Percentiles rank a stretch among this genome's conserved stretches.
Conservation (phyloP, 2,797 vertebrate genomes). For the Coreius guichenoti region DNA sequence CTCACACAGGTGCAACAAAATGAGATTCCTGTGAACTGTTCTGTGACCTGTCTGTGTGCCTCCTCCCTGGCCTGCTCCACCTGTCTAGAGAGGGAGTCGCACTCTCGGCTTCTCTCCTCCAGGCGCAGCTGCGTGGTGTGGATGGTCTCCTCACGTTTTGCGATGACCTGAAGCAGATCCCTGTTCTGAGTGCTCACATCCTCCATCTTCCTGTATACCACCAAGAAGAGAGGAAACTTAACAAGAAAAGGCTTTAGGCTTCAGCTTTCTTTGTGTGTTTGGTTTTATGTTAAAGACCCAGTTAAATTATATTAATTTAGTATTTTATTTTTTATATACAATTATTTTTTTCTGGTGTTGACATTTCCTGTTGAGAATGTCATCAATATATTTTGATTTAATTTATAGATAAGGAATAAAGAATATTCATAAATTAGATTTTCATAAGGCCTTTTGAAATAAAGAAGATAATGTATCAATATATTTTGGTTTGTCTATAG, state of each 20-base stretch:
- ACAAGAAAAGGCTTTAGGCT: background rate
- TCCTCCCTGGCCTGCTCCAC: conserved; percentile 86
- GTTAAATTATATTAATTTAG: background rate
- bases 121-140: conserved; percentile 83
- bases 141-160: conserved; percentile 80
- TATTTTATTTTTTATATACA: background rate
- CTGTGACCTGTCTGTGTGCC: conserved; percentile 83
- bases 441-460: too few relatives aligned
- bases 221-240: background rate
- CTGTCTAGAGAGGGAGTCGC: conserved; percentile 80
- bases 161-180: conserved; percentile 83
- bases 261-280: background rate
- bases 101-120: conserved; percentile 85
- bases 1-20: background rate
- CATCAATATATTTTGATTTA: too few relatives aligned
- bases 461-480: background rate
- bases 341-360: background rate
- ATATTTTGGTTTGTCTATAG: background rate
- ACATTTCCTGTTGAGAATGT: background rate
- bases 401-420: too few relatives aligned
- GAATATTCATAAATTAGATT: too few relatives aligned
- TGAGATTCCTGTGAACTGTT: background rate
- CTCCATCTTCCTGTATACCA: conserved; percentile 82
- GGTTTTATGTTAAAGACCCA: background rate
- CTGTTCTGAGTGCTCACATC: conserved; percentile 79